A percentile compares a stretch with the other conserved stretches of the same genome.
These are phyloP conservation scores for Hypsibius dujardini DNA, from an alignment of 1,140 invertebrate genomes.

Conservation along the genomic window DNA sequence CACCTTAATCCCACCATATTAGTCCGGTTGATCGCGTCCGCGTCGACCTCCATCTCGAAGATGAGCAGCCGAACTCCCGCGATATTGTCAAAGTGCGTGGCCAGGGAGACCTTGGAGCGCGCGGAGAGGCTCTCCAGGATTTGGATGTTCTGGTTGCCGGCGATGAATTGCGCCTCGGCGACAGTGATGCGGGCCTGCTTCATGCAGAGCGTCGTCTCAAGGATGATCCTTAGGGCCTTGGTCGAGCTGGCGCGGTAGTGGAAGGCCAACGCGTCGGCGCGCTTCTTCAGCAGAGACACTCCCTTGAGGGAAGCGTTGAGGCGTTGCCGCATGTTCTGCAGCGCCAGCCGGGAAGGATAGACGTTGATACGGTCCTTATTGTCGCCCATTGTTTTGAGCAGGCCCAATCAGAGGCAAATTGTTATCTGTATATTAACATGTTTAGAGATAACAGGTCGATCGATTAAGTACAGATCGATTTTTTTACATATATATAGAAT, in stretches of 20 bases:
- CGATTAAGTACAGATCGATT: neutral
- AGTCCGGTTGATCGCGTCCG: neutral
- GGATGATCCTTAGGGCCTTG: neutral
- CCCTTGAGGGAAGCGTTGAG: neutral
- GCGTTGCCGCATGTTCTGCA: neutral
- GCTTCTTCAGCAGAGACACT: neutral
- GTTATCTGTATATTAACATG: neutral
- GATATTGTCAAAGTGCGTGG: neutral
- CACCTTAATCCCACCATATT: neutral
- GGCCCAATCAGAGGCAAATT: no score
- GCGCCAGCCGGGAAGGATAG: neutral
- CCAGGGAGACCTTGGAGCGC: neutral
- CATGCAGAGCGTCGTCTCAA: neutral
- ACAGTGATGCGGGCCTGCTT: neutral
- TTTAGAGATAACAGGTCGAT: constrained; percentile 6
- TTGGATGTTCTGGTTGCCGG: neutral
- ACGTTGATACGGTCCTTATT: neutral
- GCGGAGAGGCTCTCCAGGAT: neutral
- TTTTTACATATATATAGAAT: no score
- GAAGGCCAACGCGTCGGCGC: neutral
- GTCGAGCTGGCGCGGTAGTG: neutral
- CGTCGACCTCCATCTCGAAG: neutral
- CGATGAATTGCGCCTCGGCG: neutral
- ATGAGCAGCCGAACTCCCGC: neutral
- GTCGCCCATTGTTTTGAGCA: no score